phyloP scores from a whole-genome alignment of 2,888 invertebrate species.

The Linyphia triangularis region DNA sequence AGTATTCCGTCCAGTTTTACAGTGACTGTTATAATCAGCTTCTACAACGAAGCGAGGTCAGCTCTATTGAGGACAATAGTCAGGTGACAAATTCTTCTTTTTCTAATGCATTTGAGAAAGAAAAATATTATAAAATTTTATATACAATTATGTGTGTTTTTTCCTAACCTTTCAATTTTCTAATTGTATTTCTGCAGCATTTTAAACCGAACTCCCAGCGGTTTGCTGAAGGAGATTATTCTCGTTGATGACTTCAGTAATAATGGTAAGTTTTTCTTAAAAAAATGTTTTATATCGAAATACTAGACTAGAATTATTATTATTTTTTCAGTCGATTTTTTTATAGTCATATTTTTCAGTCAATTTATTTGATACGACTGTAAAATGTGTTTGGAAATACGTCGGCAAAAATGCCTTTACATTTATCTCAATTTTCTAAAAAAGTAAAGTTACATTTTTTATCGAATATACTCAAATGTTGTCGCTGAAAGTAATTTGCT shows the following conservation, averaged over 20 bases:
- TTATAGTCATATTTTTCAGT: too few species aligned
- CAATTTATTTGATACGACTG: too few species aligned
- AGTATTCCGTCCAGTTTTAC: slow-evolving; percentile 79
- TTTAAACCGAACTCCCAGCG: slow-evolving; percentile 87
- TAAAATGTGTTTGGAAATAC: not conserved
- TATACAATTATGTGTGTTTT: not conserved
- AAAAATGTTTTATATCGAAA: not conserved
- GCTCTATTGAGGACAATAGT: slow-evolving; percentile 79
- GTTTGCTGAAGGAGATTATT: slow-evolving; percentile 90
- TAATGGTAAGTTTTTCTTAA: slow-evolving; percentile 80
- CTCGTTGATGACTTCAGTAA: slow-evolving; percentile 95
- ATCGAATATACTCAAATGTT: too few species aligned
- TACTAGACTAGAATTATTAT: not conserved
- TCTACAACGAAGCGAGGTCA: slow-evolving; percentile 81
- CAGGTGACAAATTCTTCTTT: slow-evolving; percentile 75
- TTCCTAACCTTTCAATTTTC: not conserved
- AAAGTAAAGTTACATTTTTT: too few species aligned
- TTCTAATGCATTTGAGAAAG: not conserved
- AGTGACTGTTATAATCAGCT: slow-evolving; percentile 81
- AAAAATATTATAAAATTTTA: not conserved
- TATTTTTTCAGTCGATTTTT: too few species aligned
- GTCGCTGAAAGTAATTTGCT: too few species aligned
- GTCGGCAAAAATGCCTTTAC: too few species aligned
- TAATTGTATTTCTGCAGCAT: slow-evolving; percentile 85
- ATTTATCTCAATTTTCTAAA: too few species aligned